These are phyloP conservation scores for Gouania willdenowi DNA, from an alignment of 2,797 vertebrate species.

Conservation along the genomic window DNA sequence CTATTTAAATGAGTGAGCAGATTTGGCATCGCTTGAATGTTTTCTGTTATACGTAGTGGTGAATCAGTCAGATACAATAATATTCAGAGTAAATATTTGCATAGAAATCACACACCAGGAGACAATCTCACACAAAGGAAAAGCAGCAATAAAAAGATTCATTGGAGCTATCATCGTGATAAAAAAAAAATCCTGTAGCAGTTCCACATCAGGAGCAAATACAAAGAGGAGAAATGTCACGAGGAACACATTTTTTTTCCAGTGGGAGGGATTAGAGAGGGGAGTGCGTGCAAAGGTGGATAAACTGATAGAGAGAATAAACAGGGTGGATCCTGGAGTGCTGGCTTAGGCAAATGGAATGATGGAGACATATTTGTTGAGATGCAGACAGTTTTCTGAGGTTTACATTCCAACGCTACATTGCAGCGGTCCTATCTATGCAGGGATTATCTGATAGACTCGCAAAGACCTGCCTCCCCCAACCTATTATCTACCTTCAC, in stretches of 20 bases:
- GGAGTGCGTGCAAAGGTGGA: not conserved
- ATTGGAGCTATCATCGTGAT: not conserved
- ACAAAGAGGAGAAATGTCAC: slow-evolving; percentile 15
- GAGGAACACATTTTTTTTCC: not conserved
- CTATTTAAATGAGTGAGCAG: too few species aligned
- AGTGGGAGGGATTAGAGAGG: not conserved
- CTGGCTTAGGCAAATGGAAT: not conserved
- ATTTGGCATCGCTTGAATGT: too few species aligned
- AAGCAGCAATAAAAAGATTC: not conserved
- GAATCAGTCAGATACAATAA: too few species aligned
- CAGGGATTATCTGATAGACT: slow-evolving; percentile 43
- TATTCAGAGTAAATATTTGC: not conserved
- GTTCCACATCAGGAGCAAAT: slow-evolving; percentile 11
- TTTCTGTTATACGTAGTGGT: too few species aligned
- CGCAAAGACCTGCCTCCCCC: slow-evolving; percentile 13
- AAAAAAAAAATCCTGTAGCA: slow-evolving; percentile 7
- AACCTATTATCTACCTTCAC: not conserved
- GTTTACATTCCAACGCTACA: slow-evolving; percentile 67
- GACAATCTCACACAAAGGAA: slow-evolving; percentile 2
- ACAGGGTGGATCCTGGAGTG: not conserved
- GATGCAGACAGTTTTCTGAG: slow-evolving; percentile 49
- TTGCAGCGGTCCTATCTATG: slow-evolving; percentile 43
- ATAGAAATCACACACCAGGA: slow-evolving; percentile 6
- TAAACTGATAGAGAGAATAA: not conserved
- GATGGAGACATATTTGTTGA: slow-evolving; percentile 27